These are phyloP conservation scores for Callipepla californica DNA, from an alignment of 2,113 vertebrate genomes.

Conservation along the genomic window DNA sequence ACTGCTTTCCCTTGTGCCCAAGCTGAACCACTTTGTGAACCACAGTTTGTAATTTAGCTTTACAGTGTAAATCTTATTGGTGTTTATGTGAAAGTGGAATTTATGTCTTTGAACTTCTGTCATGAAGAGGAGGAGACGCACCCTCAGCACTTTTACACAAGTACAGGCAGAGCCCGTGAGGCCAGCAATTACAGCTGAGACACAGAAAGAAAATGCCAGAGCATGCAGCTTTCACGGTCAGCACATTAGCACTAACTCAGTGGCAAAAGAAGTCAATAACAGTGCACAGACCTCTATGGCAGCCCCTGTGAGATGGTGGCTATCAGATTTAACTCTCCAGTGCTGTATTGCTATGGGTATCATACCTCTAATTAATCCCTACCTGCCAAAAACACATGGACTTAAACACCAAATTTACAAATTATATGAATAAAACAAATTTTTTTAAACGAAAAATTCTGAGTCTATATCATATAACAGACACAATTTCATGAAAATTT, in stretches of 20 bases:
- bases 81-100: background rate
- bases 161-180: accelerated
- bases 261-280: background rate
- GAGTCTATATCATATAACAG: background rate
- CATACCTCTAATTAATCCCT: background rate
- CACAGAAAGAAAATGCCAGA: background rate
- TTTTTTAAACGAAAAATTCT: background rate
- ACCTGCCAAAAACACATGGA: background rate
- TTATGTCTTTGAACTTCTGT: background rate
- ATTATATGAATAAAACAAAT: background rate
- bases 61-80: background rate
- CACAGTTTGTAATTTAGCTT: background rate
- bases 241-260: background rate
- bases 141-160: background rate
- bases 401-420: background rate
- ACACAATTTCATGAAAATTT: background rate
- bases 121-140: background rate
- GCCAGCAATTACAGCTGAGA: background rate
- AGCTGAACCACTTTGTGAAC: background rate
- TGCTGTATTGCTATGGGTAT: background rate
- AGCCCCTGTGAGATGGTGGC: background rate
- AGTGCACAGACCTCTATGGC: background rate
- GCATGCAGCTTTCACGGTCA: background rate
- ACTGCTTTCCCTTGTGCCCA: background rate
- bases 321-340: background rate